phyloP scores from a whole-genome alignment of 2,888 invertebrate species.

The Hymenopus coronatus region DNA sequence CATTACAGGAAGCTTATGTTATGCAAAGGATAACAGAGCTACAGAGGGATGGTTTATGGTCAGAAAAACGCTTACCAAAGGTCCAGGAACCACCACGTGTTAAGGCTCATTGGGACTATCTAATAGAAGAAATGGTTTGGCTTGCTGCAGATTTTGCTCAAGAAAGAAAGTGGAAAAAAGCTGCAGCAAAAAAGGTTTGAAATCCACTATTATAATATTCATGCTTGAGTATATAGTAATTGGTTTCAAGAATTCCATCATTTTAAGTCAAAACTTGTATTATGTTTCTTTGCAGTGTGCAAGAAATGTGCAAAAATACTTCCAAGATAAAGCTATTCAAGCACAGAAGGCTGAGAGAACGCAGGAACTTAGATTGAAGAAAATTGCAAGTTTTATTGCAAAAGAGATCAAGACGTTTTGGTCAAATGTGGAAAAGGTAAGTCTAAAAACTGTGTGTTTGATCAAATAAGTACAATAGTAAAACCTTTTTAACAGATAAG shows the following conservation, averaged over 20 bases:
- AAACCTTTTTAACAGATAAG: no score
- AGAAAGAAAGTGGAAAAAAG: slow-evolving; percentile 97
- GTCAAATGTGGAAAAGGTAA: slow-evolving; percentile 90
- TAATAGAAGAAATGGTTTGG: slow-evolving; percentile 99
- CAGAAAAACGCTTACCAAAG: slow-evolving; percentile 86
- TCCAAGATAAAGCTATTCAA: slow-evolving; percentile 85
- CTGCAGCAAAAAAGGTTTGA: slow-evolving; percentile 79
- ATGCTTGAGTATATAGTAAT: not conserved
- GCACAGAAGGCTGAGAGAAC: slow-evolving; percentile 90
- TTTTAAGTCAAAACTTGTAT: not conserved
- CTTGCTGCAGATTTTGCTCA: slow-evolving; percentile 95
- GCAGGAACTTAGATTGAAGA: slow-evolving; percentile 78
- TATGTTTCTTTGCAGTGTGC: slow-evolving; percentile 61
- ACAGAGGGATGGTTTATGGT: slow-evolving; percentile 93
- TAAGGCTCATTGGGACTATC: slow-evolving; percentile 98
- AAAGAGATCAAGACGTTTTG: slow-evolving; percentile 94
- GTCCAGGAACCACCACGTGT: slow-evolving; percentile 83
- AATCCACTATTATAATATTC: not conserved
- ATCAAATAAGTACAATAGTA: no score
- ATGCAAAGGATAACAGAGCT: slow-evolving; percentile 89
- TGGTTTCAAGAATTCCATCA: not conserved
- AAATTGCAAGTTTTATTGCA: slow-evolving; percentile 86
- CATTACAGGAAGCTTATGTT: slow-evolving; percentile 80
- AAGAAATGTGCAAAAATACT: slow-evolving; percentile 86
- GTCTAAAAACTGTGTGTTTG: not conserved